Evolutionary conservation across 92 coral and sea anemone species (phyloP), one percentile per base, ranked within the genome.

Genomic region (Epizoanthus rinbou): DNA sequence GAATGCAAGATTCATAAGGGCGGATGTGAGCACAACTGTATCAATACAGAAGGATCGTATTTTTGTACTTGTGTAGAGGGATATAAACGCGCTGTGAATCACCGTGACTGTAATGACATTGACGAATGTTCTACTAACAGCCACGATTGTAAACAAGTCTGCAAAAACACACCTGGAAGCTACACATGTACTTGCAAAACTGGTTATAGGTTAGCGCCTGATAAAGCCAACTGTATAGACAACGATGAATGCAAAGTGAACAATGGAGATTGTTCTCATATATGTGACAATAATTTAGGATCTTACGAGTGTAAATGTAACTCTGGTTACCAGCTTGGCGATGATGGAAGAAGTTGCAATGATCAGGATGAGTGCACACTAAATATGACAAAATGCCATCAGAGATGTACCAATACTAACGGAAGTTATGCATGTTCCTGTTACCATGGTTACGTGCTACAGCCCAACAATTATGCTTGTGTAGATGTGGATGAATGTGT

Each of bases 401-500:
- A 87, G 33, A 76, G 52, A 68, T 87, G 90, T 47, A 31, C 68
- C 18, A 87, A 87, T 41, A 87, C 90, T 10, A 72, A 37, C 19
- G 90, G 90, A 39, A 65, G 87, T 75, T 87, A 74, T 41, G 39
- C 35, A 52, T 87, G 90, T 59, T 57, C 73, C 10, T 87, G 90
- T 50, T 43, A 82, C 73, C 8, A 75, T 6, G 90, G 90, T 5
- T 67, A 84, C n/a, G 60, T 75, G 50, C 75, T 82, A 41, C 84
- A 87, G 54, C 25, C 65, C 10, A 62, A 75, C 65, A 75, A 50
- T 0, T 65, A 75, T 60, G 52, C 57, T 8, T 87, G 90, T 58
- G 56, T 37, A 57, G 87, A 85, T 67, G 63, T 74, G 19, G 66
- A 64, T 6, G 75, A 74, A 24, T 84, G 82, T 23, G 50, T 0